These are phyloP conservation scores for Cydia fagiglandana DNA, from an alignment of 1,140 invertebrate genomes.

Conservation along the genomic window DNA sequence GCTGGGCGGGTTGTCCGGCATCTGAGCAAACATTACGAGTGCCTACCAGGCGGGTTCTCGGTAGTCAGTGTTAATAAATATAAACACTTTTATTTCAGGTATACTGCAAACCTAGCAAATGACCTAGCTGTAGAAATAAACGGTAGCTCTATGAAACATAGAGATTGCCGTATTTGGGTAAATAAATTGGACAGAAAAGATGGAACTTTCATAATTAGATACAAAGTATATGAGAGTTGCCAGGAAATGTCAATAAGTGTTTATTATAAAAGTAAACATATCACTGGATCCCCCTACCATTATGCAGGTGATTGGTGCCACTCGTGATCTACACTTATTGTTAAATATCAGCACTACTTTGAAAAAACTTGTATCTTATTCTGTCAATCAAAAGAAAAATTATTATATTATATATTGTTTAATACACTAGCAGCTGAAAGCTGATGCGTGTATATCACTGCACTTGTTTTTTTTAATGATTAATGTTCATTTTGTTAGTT, in stretches of 20 bases:
- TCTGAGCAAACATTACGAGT: no score
- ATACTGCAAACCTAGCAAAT: constrained; percentile 53
- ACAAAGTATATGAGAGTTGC: constrained; percentile 89
- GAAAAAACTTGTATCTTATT: no score
- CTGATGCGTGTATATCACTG: no score
- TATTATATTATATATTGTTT: no score
- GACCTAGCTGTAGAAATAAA: constrained; percentile 78
- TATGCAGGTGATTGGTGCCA: constrained; percentile 79
- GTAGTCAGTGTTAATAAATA: no score
- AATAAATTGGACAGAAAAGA: constrained; percentile 91
- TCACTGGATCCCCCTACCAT: constrained; percentile 84
- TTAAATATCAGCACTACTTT: no score
- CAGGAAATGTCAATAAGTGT: constrained; percentile 85
- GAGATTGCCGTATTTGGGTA: constrained; percentile 84
- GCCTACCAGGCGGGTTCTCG: no score
- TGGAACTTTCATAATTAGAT: constrained; percentile 92
- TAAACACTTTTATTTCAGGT: constrained; percentile 54
- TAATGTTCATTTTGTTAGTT: no score
- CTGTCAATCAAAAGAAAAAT: no score
- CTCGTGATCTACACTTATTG: constrained; percentile 23
- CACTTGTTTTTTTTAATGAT: no score
- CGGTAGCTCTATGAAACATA: constrained; percentile 75
- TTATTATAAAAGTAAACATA: constrained; percentile 83
- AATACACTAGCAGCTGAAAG: no score
- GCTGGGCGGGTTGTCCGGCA: no score